A percentile compares a stretch with the other conserved stretches of the same genome.
phyloP scores from a whole-genome alignment of 1,140 invertebrate species.

The Harlomillsia oculata region DNA sequence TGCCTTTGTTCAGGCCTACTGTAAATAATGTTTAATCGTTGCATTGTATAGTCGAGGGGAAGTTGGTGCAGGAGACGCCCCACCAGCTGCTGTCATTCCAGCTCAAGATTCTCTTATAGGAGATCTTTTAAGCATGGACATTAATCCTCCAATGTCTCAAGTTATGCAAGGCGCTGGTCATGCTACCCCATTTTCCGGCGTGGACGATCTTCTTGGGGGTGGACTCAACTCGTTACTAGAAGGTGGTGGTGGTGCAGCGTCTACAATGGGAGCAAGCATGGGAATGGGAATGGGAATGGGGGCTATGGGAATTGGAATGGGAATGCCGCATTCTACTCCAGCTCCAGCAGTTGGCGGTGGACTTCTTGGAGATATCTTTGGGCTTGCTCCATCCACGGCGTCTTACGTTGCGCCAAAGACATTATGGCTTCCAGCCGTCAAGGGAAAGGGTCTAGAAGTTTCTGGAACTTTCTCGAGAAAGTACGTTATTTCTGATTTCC shows the following conservation, averaged over 20 bases:
- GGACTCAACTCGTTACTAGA: slow-evolving; percentile 71
- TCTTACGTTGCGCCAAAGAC: slow-evolving; percentile 70
- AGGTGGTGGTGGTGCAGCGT: slow-evolving; percentile 38
- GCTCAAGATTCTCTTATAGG: slow-evolving; percentile 90
- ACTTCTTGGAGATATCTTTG: slow-evolving; percentile 83
- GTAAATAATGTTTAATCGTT: neutral
- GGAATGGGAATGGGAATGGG: slow-evolving; percentile 17
- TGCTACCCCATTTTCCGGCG: slow-evolving; percentile 40
- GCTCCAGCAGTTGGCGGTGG: slow-evolving; percentile 47
- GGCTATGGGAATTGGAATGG: neutral
- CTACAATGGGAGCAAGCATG: neutral
- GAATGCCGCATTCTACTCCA: slow-evolving; percentile 30
- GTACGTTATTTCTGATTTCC: slow-evolving; percentile 37
- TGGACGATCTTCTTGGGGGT: slow-evolving; percentile 68
- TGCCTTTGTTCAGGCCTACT: too few relatives aligned
- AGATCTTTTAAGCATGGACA: slow-evolving; percentile 92
- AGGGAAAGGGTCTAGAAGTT: slow-evolving; percentile 96
- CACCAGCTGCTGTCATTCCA: slow-evolving; percentile 64
- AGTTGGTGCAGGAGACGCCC: slow-evolving; percentile 38
- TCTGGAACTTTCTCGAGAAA: slow-evolving; percentile 85
- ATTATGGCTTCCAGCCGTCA: slow-evolving; percentile 85
- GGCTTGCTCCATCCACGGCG: slow-evolving; percentile 55
- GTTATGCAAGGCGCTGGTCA: slow-evolving; percentile 43
- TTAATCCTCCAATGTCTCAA: slow-evolving; percentile 50
- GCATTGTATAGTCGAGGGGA: slow-evolving; percentile 21